phyloP scores from a whole-genome alignment of 2,113 vertebrate species.

The Elaphurus davidianus region DNA sequence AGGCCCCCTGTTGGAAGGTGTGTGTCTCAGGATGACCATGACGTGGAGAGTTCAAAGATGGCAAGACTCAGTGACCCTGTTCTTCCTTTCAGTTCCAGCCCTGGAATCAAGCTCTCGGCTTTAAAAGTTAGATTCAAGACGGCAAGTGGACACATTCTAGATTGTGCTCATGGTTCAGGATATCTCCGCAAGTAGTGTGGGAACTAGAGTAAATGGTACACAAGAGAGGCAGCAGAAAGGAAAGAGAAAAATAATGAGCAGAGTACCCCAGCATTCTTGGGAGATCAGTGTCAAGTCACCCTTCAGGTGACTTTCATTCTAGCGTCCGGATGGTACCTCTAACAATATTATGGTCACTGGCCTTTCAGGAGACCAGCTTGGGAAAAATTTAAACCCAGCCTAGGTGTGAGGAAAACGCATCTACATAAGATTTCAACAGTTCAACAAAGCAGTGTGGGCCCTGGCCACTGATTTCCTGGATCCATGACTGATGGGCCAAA shows the following conservation, averaged over 20 bases:
- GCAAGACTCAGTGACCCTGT: neutral
- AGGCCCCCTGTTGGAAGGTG: rapidly evolving
- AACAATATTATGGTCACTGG: rapidly evolving
- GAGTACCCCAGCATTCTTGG: neutral
- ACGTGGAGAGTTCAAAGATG: neutral
- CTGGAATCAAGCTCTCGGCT: neutral
- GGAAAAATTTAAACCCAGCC: neutral
- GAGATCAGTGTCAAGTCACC: neutral
- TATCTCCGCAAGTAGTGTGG: neutral
- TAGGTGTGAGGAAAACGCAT: neutral
- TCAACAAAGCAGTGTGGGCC: neutral
- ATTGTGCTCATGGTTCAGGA: rapidly evolving
- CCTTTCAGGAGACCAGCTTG: neutral
- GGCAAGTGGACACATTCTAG: neutral
- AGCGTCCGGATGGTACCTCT: neutral
- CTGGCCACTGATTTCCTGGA: neutral
- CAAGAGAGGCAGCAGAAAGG: neutral
- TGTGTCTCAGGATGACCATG: rapidly evolving
- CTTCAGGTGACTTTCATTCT: neutral
- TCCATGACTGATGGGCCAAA: rapidly evolving
- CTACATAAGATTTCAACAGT: rapidly evolving
- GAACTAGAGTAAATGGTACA: rapidly evolving
- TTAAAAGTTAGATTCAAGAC: neutral
- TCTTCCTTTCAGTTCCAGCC: neutral
- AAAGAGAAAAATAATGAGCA: neutral